These are phyloP conservation scores for Diachasmimorpha longicaudata DNA, from an alignment of 1,140 invertebrate genomes.

Conservation along the genomic window DNA sequence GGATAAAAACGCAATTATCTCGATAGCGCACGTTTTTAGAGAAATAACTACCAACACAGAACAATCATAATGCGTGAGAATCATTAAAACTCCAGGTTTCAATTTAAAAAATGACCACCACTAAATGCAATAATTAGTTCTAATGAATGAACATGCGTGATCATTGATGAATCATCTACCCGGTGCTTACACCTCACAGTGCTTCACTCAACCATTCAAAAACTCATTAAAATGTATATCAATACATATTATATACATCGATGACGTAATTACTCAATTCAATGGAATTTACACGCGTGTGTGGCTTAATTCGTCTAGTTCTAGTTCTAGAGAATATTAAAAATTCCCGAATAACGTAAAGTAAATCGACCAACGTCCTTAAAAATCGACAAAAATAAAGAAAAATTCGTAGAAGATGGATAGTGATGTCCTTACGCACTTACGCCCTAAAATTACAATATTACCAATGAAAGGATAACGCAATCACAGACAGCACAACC, in stretches of 20 bases:
- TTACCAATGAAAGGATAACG: slow-evolving; percentile 9
- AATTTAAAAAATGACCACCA: too few species aligned
- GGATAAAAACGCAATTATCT: too few species aligned
- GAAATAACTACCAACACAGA: too few species aligned
- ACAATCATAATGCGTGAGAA: too few species aligned
- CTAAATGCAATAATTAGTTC: too few species aligned
- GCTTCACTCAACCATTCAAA: neutral
- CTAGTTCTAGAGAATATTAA: neutral
- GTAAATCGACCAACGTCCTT: slow-evolving; percentile 9
- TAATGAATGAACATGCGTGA: too few species aligned
- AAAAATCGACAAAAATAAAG: slow-evolving; percentile 29
- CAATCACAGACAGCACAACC: slow-evolving; percentile 21
- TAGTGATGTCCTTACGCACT: slow-evolving; percentile 7
- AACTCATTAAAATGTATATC: neutral
- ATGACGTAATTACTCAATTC: too few species aligned
- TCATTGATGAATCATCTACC: too few species aligned
- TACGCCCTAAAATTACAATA: neutral
- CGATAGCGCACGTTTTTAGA: too few species aligned
- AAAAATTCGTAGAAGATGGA: neutral
- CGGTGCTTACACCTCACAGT: too few species aligned
- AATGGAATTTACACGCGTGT: too few species aligned
- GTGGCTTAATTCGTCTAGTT: neutral
- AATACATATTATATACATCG: neutral
- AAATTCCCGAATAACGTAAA: neutral
- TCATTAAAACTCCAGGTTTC: too few species aligned